Evolutionary conservation across 2,888 invertebrate genomes (phyloP), one percentile per base, ranked within the genome.

Genomic region (Ischnura elegans): DNA sequence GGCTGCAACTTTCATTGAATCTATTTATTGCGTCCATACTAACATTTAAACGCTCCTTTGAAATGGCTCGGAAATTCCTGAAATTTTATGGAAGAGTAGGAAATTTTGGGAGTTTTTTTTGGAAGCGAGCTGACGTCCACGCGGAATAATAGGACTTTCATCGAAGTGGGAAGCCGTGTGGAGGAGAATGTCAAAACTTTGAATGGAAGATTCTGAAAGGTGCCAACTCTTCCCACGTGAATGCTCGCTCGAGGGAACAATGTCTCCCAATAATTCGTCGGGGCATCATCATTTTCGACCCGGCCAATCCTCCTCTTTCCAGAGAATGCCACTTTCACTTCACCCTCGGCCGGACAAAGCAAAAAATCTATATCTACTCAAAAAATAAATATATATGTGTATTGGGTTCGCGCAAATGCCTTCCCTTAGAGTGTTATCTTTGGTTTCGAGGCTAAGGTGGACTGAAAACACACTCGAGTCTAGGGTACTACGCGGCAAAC

Each of bases 221-320:
- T 76, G 76, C 76, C 76, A 76, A 76, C 36, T 76, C 76, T 36
- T 76, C 36, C 76, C 29, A 8, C 76, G 10, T 36, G 76, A 76
- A 76, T 76, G 76, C 76, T 76, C 76, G 16, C 76, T 76, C 76
- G 76, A 76, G 29, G 76, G 76, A 36, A 76, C 76, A 76, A 76
- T 76, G 76, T 36, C 29, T 76, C 76, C 76, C 29, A 36, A 25
- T 76, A 25, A 25, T 36, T 29, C 29, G 76, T 76, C 76, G 29
- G 29, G 76, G 61, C 16, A 29, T 76, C 76, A 76, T 76, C 76
- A 76, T 36, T 51, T 76, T 76, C 76, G 76, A 76, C 36, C 76
- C 5, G 36, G 29, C 13, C 76, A 76, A 76, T 76, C 51, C 51
- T n/a, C 61, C 61, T 36, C 76, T 76, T 76, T 76, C 36, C 76